phyloP scores from a whole-genome alignment of 2,888 invertebrate species.

The Calameuta pallipes region DNA sequence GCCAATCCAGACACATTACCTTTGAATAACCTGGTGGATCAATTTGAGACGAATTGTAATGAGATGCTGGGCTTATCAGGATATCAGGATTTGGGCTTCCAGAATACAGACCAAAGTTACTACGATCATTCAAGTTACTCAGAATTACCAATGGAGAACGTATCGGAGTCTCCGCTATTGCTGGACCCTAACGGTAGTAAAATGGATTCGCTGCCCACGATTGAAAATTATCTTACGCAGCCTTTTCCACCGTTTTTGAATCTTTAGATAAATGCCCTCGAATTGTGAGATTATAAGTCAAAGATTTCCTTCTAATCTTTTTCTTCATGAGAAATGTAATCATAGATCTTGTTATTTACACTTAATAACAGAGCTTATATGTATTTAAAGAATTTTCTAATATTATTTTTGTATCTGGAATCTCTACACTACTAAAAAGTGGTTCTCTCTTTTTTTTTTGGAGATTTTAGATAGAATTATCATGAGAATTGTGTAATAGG shows the following conservation, averaged over 20 bases:
- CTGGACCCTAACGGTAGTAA: conserved; percentile 39
- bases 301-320: neutral
- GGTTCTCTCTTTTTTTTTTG: too few relatives aligned
- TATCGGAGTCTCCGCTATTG: conserved; percentile 39
- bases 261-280: conserved; percentile 29
- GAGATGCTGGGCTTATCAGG: conserved; percentile 45
- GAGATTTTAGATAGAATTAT: neutral
- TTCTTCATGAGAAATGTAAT: neutral
- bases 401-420: neutral
- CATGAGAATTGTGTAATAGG: neutral
- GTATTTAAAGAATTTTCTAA: neutral
- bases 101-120: conserved; percentile 43
- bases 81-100: conserved; percentile 45
- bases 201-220: conserved; percentile 37
- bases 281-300: neutral
- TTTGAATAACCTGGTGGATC: conserved; percentile 45
- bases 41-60: conserved; percentile 46
- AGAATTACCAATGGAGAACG: conserved; percentile 40
- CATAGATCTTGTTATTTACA: neutral
- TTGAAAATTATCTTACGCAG: conserved; percentile 46
- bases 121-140: conserved; percentile 43
- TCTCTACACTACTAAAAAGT: neutral
- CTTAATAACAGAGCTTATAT: neutral
- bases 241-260: conserved; percentile 45
- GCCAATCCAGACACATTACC: conserved; percentile 41